Evolutionary conservation across 2,797 vertebrate genomes (phyloP), one percentile per base, ranked within the genome.

Genomic region (Acomys russatus): DNA sequence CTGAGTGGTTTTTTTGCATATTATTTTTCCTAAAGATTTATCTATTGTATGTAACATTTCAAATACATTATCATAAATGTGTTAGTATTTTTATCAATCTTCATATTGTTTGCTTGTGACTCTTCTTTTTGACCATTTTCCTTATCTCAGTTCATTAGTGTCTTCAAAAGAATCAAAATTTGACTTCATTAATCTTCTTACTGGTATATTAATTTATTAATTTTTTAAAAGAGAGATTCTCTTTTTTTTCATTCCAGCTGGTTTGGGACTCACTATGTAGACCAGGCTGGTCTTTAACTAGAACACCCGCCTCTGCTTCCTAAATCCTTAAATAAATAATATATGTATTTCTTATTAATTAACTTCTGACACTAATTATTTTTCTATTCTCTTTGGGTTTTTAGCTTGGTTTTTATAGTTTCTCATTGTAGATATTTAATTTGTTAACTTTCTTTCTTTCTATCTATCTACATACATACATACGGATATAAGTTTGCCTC

Each of bases 41-140:
- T 44, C 44, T 44, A 44, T 44, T 44, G 44, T 44, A 44, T 44
- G 44, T 61, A 49, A 79, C n/a, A 85, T 51, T 91, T 87, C 44
- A 61, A 88, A 91, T 93, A 14, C 28, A 33, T 86, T 91, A 20
- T 10, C 3, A 38, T 22, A 61, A 84, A 22, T 38, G 63, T 90
- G 68, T 87, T 90, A 86, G 30, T 84, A 28, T 78, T 71, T 38
- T 70, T 51, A 66, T 44, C 74, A 79, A 80, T 91, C 20, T n/a
- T 88, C 35, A 77, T 91, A 33, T 54, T 90, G 20, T 74, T 84
- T 79, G 59, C 74, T 91, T 83, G 54, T 86, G 1, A 80, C 18
- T 88, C 44, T 91, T 91, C 66, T 93, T 90, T 38, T 90, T 87
- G 23, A 82, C 79, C 25, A 82, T 44, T 88, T 93, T 91, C 68